Evolutionary conservation across 2,888 invertebrate genomes (phyloP).

Genomic region (Willowsia nigromaculata): DNA sequence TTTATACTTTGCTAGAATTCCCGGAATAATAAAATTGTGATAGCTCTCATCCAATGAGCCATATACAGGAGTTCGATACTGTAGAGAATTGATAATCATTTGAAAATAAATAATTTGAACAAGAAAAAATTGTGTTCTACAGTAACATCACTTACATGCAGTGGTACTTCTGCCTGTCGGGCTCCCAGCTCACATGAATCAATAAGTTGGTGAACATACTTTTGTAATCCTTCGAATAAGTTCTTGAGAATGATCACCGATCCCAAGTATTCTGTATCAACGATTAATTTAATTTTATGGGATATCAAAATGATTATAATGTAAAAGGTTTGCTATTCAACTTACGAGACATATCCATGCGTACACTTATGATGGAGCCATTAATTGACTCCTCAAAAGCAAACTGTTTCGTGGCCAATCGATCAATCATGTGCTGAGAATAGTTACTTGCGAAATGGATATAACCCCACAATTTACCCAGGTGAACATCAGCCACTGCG

Average conservation of each 20-base stretch:
- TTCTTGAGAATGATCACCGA: conserved; percentile 90
- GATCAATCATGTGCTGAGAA: conserved; percentile 58
- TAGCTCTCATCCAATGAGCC: conserved; percentile 46
- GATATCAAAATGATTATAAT: too few relatives aligned
- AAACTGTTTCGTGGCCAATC: conserved; percentile 55
- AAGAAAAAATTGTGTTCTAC: neutral
- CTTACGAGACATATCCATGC: conserved; percentile 72
- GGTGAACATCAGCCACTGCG: conserved; percentile 53
- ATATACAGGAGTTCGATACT: conserved; percentile 67
- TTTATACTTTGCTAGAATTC: conserved; percentile 85
- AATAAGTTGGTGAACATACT: conserved; percentile 88
- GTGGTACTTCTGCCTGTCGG: conserved; percentile 84
- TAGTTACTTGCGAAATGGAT: conserved; percentile 53
- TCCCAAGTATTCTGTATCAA: conserved; percentile 89
- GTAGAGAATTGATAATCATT: neutral
- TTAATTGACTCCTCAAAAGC: conserved; percentile 56
- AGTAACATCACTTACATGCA: conserved; percentile 49
- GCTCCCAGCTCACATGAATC: conserved; percentile 89
- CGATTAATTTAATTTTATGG: too few relatives aligned
- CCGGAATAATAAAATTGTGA: conserved; percentile 95
- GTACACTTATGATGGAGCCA: conserved; percentile 60
- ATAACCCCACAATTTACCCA: conserved; percentile 70
- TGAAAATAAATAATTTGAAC: neutral
- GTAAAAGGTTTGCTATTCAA: too few relatives aligned
- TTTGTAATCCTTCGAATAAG: conserved; percentile 91